Evolutionary conservation across 1,140 invertebrate genomes (phyloP).

Genomic region (Centruroides vittatus): DNA sequence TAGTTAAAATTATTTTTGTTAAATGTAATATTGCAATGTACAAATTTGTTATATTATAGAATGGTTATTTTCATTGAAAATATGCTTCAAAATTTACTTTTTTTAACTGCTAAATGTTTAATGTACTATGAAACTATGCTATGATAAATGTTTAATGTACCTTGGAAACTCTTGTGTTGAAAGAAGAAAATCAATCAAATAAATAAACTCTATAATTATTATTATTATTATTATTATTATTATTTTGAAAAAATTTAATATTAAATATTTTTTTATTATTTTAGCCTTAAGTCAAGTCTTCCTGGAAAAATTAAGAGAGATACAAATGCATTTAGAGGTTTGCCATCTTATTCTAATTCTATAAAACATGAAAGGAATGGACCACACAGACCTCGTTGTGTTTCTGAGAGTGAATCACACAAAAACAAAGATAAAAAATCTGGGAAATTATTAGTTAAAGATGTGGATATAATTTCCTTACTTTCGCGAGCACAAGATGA

Average conservation of each 20-base stretch:
- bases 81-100: no score
- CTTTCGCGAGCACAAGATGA: constrained; percentile 73
- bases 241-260: neutral
- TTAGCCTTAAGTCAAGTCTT: constrained; percentile 31
- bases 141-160: no score
- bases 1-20: no score
- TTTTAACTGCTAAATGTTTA: no score
- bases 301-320: constrained; percentile 34
- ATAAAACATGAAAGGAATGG: constrained; percentile 11
- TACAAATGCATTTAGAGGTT: constrained; percentile 4
- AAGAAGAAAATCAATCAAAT: no score
- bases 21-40: no score
- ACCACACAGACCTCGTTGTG: neutral
- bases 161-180: no score
- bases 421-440: neutral
- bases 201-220: no score
- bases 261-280: neutral
- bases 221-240: no score
- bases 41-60: no score
- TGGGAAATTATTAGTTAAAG: constrained; percentile 20
- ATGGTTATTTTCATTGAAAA: no score
- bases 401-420: neutral
- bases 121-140: no score
- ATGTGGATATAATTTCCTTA: constrained; percentile 71
- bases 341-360: neutral